Percentiles rank a stretch among this genome's conserved stretches.
Conservation (phyloP, 2,888 invertebrate genomes). For the Macrophya annulata region DNA sequence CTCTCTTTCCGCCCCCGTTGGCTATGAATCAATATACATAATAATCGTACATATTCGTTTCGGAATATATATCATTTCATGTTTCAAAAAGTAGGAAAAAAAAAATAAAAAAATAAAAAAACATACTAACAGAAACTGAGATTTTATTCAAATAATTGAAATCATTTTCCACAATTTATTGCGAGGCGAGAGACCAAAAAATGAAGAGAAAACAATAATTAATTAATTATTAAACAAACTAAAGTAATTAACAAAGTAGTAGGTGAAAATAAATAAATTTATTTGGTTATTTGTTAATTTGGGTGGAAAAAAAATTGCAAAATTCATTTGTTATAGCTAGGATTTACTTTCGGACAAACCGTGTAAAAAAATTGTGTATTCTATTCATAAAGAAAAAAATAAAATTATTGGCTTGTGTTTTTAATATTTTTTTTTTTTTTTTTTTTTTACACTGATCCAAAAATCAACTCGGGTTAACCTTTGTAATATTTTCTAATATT, state of each 20-base stretch:
- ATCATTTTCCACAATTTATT: neutral
- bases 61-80: conserved; percentile 11
- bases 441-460: neutral
- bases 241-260: too few relatives aligned
- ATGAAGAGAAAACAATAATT: neutral
- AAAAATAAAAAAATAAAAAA: neutral
- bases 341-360: neutral
- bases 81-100: neutral
- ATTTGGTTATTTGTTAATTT: too few relatives aligned
- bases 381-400: neutral
- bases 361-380: neutral
- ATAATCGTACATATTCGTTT: conserved; percentile 22
- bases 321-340: neutral
- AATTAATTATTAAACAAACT: neutral
- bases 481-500: neutral
- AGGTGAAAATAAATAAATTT: too few relatives aligned
- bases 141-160: neutral
- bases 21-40: conserved; percentile 44
- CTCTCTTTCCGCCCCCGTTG: neutral
- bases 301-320: neutral
- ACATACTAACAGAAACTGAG: neutral
- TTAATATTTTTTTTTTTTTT: neutral
- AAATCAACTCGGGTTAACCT: neutral
- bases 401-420: neutral
- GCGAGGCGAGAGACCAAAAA: neutral